Percentiles rank a stretch among this genome's conserved stretches.
These are phyloP conservation scores for Cerceris ruficornis DNA, from an alignment of 2,888 invertebrate genomes.

Conservation along the genomic window DNA sequence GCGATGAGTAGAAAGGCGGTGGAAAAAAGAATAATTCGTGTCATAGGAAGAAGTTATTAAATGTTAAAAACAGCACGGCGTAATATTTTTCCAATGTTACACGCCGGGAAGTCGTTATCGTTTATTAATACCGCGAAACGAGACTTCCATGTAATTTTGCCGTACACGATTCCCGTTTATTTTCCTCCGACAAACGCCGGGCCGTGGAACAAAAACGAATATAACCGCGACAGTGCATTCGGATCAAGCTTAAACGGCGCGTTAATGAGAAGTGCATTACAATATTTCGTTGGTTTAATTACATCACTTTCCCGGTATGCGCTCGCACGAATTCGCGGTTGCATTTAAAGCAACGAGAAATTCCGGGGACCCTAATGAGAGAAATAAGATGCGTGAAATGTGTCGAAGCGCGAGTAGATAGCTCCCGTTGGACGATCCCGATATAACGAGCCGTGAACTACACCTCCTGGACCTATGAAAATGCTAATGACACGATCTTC, in stretches of 20 bases:
- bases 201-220: background rate
- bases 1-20: background rate
- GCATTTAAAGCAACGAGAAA: conserved; percentile 6
- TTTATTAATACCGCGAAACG: background rate
- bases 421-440: conserved; percentile 35
- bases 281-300: conserved; percentile 25
- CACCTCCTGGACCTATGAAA: conserved; percentile 57
- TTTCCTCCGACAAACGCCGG: background rate
- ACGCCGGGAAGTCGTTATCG: background rate
- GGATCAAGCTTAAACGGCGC: conserved; percentile 5
- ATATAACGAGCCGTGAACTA: conserved; percentile 62
- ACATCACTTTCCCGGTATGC: conserved; percentile 26
- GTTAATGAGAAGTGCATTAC: conserved; percentile 22
- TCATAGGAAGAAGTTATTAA: background rate
- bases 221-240: background rate
- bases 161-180: background rate
- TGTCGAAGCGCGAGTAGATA: conserved; percentile 40
- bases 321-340: conserved; percentile 23
- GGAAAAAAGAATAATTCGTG: background rate
- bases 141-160: too few species aligned
- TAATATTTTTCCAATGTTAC: background rate
- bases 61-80: too few species aligned
- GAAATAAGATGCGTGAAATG: conserved; percentile 49
- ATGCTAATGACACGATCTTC: conserved; percentile 54
- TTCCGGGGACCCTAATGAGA: conserved; percentile 30